Conservation (phyloP, 2,797 vertebrate genomes). For the Echiichthys vipera region DNA sequence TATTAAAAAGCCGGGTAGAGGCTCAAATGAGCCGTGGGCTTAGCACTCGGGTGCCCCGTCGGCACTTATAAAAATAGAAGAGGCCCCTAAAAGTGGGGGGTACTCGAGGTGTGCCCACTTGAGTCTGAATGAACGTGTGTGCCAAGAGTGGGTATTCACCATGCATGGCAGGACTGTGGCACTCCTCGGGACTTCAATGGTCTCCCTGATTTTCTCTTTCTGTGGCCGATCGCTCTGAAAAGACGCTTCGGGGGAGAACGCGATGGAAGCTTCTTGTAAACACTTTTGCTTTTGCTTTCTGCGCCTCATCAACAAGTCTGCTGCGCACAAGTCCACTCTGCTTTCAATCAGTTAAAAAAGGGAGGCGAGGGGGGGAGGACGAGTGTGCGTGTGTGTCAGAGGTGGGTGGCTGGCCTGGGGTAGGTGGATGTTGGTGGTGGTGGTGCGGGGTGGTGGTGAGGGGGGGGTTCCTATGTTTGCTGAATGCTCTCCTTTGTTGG, state of each 20-base stretch:
- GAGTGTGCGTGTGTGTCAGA: too few relatives aligned
- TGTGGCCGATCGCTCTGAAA: conserved; percentile 40
- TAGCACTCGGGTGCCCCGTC: conserved; percentile 60
- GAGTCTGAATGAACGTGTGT: conserved; percentile 70
- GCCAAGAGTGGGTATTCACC: conserved; percentile 67
- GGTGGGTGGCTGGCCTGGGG: conserved; percentile 57
- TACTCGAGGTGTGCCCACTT: conserved; percentile 71
- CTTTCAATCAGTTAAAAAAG: conserved; percentile 35
- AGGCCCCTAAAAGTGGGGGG: conserved; percentile 60
- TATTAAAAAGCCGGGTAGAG: conserved; percentile 50
- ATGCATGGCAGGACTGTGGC: conserved; percentile 69
- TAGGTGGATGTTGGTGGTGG: conserved; percentile 63
- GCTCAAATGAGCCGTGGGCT: conserved; percentile 60
- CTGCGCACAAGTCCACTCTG: conserved; percentile 30
- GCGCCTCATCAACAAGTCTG: conserved; percentile 48
- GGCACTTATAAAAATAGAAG: conserved; percentile 68
- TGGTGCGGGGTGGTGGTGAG: too few relatives aligned
- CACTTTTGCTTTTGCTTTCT: conserved; percentile 60
- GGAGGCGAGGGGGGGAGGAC: conserved; percentile 20
- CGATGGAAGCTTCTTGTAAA: conserved; percentile 59
- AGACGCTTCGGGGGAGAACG: conserved; percentile 28
- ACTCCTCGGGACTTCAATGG: conserved; percentile 51
- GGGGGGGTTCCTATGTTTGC: conserved; percentile 60
- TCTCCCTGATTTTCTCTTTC: conserved; percentile 56
- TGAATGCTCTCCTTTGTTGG: conserved; percentile 85